Evolutionary conservation across 1,140 invertebrate species (phyloP).

Genomic region (Cardiocondyla obscurior): DNA sequence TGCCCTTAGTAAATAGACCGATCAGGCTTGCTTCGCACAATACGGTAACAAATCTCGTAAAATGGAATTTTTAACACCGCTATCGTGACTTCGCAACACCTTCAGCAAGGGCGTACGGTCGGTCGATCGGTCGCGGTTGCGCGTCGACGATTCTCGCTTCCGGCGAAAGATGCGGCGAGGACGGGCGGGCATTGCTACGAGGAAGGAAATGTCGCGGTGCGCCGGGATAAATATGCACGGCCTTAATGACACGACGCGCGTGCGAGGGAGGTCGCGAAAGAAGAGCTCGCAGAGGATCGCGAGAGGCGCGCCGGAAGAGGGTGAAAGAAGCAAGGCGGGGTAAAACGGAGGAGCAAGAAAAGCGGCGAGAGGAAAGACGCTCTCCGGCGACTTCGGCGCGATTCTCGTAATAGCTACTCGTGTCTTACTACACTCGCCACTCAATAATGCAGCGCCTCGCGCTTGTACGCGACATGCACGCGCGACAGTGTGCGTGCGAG

Average conservation of each 20-base stretch:
- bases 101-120: constrained; percentile 20
- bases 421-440: constrained; percentile 59
- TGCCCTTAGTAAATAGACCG: constrained; percentile 14
- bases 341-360: background rate
- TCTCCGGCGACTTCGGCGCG: constrained; percentile 56
- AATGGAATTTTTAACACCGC: constrained; percentile 65
- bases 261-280: background rate
- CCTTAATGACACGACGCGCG: constrained; percentile 47
- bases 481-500: background rate
- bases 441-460: constrained; percentile 67
- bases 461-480: constrained; percentile 56
- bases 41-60: constrained; percentile 61
- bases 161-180: background rate
- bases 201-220: constrained; percentile 51
- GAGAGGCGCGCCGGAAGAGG: background rate
- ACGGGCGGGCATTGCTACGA: background rate
- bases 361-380: constrained; percentile 36
- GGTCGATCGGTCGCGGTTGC: constrained; percentile 48
- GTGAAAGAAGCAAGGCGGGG: constrained; percentile 5
- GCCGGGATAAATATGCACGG: constrained; percentile 63
- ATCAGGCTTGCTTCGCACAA: constrained; percentile 42
- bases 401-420: constrained; percentile 70
- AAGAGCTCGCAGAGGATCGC: background rate
- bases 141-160: background rate
- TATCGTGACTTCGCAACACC: constrained; percentile 60